A percentile compares a stretch with the other conserved stretches of the same genome.
Conservation (phyloP, 2,113 vertebrate species). For the Cyrtonyx montezumae region DNA sequence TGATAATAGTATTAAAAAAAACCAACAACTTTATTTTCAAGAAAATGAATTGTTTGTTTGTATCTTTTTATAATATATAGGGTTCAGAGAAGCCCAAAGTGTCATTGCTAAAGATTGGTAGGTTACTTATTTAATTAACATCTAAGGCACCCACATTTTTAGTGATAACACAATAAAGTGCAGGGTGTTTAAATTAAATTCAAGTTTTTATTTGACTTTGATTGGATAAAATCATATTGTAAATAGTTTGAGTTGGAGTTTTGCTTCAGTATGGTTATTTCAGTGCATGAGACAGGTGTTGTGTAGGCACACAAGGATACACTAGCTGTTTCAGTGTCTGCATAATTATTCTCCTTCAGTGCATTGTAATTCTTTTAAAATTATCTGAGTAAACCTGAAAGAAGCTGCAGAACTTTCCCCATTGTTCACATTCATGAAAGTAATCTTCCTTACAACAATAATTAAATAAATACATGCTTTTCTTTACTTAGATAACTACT, state of each 20-base stretch:
- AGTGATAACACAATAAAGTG: background rate
- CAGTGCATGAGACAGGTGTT: background rate
- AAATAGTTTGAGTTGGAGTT: background rate
- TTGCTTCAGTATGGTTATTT: slow-evolving; percentile 14
- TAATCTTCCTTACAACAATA: background rate
- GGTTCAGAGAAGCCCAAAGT: background rate
- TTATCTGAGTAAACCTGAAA: background rate
- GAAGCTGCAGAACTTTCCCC: background rate
- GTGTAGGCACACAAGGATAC: background rate
- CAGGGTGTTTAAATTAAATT: background rate
- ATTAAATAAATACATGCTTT: too few relatives aligned
- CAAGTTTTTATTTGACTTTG: background rate
- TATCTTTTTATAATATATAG: background rate
- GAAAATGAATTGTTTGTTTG: background rate
- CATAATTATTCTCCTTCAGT: background rate
- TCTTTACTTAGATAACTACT: background rate
- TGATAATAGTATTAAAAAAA: background rate
- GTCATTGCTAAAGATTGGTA: background rate
- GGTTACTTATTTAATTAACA: background rate
- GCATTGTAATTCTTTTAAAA: background rate
- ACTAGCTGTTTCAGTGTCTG: background rate
- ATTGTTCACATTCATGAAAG: background rate
- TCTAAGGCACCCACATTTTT: background rate
- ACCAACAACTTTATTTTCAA: background rate
- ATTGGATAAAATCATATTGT: background rate